These are phyloP conservation scores for Hydraecia micacea DNA, from an alignment of 2,888 invertebrate species.

Conservation along the genomic window DNA sequence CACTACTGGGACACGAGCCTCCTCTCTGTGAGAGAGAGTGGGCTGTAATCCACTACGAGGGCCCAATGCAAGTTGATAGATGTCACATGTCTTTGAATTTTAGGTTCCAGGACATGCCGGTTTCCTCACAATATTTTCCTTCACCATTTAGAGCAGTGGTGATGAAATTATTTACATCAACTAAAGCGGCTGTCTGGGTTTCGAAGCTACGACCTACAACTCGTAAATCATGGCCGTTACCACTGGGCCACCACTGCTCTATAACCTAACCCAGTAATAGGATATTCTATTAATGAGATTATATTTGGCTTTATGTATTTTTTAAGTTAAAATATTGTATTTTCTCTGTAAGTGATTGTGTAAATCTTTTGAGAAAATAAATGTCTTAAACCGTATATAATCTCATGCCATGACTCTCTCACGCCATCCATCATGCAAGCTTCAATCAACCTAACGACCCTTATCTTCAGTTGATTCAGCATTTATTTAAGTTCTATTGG, in stretches of 20 bases:
- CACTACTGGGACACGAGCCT: too few species aligned
- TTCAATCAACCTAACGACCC: not conserved
- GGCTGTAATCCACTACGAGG: not conserved
- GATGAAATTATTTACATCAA: too few species aligned
- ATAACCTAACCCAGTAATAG: not conserved
- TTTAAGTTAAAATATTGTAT: too few species aligned
- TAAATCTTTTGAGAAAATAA: too few species aligned
- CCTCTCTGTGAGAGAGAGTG: not conserved
- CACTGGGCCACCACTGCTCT: too few species aligned
- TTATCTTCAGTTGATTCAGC: conserved; percentile 6
- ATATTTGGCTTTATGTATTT: too few species aligned
- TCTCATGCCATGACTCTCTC: not conserved
- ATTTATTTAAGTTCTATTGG: not conserved
- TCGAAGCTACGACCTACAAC: not conserved
- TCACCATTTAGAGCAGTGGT: too few species aligned
- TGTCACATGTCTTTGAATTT: not conserved
- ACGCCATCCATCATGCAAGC: not conserved
- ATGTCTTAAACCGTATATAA: too few species aligned
- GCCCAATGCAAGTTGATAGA: not conserved
- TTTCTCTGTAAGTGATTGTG: too few species aligned
- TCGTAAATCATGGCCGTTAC: not conserved
- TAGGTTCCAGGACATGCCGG: too few species aligned
- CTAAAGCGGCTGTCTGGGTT: not conserved
- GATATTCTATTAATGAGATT: too few species aligned
- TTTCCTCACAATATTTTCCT: too few species aligned